These are phyloP conservation scores for Salminus brasiliensis DNA, from an alignment of 2,113 vertebrate genomes.

Conservation along the genomic window DNA sequence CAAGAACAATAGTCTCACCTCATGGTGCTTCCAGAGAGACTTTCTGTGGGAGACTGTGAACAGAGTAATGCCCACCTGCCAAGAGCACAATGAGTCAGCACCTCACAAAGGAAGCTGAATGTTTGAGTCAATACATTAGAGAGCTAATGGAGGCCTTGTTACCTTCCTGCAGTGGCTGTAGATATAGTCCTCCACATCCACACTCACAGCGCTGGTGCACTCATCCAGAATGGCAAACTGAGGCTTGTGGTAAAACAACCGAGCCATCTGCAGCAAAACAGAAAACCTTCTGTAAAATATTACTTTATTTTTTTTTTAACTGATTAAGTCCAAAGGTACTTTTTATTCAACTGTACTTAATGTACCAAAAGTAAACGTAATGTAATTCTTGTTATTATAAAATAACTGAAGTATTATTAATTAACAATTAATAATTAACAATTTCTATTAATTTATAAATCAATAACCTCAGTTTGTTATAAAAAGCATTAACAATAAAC, in stretches of 20 bases:
- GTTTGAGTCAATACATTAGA: not conserved
- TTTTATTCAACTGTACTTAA: no score
- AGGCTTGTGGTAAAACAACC: conserved; percentile 97
- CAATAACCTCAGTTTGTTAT: no score
- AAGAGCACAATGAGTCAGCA: conserved; percentile 36
- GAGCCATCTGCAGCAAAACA: conserved; percentile 84
- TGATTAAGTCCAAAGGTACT: no score
- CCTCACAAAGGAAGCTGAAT: not conserved
- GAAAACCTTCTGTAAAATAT: not conserved
- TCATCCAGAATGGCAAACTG: conserved; percentile 99
- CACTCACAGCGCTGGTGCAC: conserved; percentile 98
- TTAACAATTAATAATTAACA: no score
- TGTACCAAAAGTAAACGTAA: no score
- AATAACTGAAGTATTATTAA: no score
- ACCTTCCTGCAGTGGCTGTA: conserved; percentile 96
- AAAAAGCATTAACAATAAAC: no score
- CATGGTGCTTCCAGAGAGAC: conserved; percentile 97
- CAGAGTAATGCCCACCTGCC: conserved; percentile 93
- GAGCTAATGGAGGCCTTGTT: conserved; percentile 4
- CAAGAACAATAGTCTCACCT: conserved; percentile 68
- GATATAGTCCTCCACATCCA: conserved; percentile 96
- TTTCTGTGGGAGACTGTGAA: conserved; percentile 98
- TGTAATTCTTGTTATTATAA: no score
- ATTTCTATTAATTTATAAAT: no score
- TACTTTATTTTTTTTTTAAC: no score